phyloP scores from a whole-genome alignment of 64 coral and sea anemone species.

The Orbicella faveolata region DNA sequence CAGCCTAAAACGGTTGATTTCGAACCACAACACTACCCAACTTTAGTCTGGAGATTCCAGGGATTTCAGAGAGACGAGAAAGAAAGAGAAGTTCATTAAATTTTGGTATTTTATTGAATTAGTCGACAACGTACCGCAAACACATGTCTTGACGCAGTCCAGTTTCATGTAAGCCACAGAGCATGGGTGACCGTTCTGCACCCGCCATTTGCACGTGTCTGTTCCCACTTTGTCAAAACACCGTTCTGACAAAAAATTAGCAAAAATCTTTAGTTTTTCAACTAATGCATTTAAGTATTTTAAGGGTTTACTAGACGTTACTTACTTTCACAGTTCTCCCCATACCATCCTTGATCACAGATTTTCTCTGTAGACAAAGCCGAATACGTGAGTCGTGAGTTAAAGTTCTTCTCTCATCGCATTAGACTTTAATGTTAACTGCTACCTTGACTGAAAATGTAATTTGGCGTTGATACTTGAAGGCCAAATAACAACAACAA shows the following conservation, averaged over 20 bases:
- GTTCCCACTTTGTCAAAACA: slow-evolving; percentile 59
- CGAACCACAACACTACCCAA: too few species aligned
- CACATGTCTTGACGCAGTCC: slow-evolving; percentile 48
- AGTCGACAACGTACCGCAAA: slow-evolving; percentile 16
- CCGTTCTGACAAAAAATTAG: not conserved
- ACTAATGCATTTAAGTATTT: too few species aligned
- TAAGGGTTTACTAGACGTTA: too few species aligned
- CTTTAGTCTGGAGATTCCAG: too few species aligned
- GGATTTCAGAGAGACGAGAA: too few species aligned
- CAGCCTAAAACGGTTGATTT: too few species aligned
- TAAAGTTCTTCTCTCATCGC: not conserved
- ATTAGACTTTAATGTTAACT: not conserved
- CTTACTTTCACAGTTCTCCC: slow-evolving; percentile 40
- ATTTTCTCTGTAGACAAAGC: slow-evolving; percentile 31
- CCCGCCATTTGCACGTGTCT: slow-evolving; percentile 43
- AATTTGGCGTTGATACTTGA: too few species aligned
- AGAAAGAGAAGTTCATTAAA: not conserved
- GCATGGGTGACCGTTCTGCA: slow-evolving; percentile 36
- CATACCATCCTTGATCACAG: slow-evolving; percentile 52
- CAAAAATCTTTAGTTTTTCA: too few species aligned
- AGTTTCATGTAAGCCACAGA: slow-evolving; percentile 20
- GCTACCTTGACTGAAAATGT: too few species aligned
- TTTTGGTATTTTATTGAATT: not conserved
- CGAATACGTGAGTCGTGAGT: not conserved
- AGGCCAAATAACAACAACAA: too few species aligned